These are phyloP conservation scores for Saguinus imperator DNA, from an alignment of 2,113 vertebrate species.

Conservation along the genomic window DNA sequence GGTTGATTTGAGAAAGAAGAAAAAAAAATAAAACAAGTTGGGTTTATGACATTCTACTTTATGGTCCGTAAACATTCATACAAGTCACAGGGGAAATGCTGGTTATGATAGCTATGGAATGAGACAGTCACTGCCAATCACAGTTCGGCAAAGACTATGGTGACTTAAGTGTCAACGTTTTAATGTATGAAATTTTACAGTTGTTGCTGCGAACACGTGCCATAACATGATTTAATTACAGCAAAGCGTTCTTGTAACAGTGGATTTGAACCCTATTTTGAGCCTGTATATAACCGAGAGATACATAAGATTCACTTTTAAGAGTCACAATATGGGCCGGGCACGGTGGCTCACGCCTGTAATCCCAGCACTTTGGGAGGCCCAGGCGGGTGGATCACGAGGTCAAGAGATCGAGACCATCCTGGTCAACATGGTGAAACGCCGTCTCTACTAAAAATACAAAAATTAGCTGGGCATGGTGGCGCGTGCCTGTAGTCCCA, in stretches of 20 bases:
- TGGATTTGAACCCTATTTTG: neutral
- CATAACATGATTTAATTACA: neutral
- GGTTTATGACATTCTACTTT: neutral
- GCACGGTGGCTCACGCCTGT: no score
- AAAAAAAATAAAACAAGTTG: neutral
- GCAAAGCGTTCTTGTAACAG: neutral
- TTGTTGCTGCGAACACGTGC: neutral
- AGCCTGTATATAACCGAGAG: neutral
- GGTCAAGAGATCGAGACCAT: no score
- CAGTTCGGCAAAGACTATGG: no score
- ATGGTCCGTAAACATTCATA: neutral
- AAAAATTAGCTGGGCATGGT: no score
- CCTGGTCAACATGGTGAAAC: no score
- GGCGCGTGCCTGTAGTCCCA: no score
- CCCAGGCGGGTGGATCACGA: no score
- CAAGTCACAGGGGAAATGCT: neutral
- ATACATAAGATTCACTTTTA: neutral
- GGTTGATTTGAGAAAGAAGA: neutral
- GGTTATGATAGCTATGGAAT: neutral
- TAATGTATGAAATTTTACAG: neutral
- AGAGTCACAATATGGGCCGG: no score
- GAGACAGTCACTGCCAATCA: neutral
- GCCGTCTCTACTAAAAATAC: no score
- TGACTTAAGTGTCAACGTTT: neutral
- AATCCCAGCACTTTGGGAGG: no score